Percentiles rank a stretch among this genome's conserved stretches.
These are phyloP conservation scores for Leptothorax acervorum DNA, from an alignment of 2,888 invertebrate genomes.

Conservation along the genomic window DNA sequence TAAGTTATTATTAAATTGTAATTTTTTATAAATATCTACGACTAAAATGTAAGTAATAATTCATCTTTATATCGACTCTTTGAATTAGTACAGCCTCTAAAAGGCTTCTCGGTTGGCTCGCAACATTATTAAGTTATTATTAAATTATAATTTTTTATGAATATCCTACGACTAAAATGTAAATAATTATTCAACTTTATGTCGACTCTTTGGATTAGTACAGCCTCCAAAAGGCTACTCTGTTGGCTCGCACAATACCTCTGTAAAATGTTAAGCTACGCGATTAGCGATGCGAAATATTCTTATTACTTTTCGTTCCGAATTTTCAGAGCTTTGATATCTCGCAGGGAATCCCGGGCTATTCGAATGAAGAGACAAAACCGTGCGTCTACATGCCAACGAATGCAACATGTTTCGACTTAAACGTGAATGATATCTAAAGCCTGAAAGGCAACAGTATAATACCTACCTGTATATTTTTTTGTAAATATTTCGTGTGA, in stretches of 20 bases:
- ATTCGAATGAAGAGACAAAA: slow-evolving; percentile 55
- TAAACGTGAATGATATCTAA: slow-evolving; percentile 52
- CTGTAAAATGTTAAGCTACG: background rate
- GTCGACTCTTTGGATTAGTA: background rate
- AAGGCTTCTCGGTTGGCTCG: background rate
- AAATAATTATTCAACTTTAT: background rate
- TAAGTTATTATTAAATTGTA: background rate
- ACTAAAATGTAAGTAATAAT: background rate
- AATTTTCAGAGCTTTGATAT: slow-evolving; percentile 73
- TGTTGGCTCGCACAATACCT: background rate
- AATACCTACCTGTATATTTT: slow-evolving; percentile 42
- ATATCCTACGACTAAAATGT: background rate
- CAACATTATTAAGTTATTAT: background rate
- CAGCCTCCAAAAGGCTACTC: background rate
- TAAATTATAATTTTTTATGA: background rate
- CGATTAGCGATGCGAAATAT: background rate
- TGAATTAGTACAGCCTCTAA: background rate
- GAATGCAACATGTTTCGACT: slow-evolving; percentile 61
- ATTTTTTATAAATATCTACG: background rate
- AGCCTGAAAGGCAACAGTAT: slow-evolving; percentile 39
- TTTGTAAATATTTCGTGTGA: slow-evolving; percentile 59
- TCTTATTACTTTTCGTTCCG: background rate
- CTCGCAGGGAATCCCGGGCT: slow-evolving; percentile 67
- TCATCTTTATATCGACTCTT: background rate
- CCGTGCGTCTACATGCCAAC: slow-evolving; percentile 58